These are phyloP conservation scores for Machimus atricapillus DNA, from an alignment of 2,888 invertebrate genomes.

Conservation along the genomic window DNA sequence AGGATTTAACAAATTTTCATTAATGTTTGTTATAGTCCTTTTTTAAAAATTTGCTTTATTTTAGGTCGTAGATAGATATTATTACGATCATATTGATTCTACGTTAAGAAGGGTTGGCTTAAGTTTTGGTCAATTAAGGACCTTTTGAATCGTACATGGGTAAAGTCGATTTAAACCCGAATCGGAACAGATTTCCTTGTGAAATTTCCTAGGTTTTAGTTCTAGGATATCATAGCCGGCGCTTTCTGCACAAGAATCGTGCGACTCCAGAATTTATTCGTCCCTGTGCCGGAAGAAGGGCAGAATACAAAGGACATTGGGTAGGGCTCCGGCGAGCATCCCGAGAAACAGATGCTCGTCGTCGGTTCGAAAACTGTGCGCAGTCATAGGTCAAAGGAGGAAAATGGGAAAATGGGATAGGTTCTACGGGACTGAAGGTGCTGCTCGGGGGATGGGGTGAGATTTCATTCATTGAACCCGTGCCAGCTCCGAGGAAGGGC, in stretches of 20 bases:
- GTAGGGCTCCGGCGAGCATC: not conserved
- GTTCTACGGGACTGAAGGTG: not conserved
- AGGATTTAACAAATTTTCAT: too few species aligned
- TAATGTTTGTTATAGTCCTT: too few species aligned
- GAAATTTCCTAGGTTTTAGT: not conserved
- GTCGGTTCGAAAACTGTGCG: not conserved
- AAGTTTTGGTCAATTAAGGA: too few species aligned
- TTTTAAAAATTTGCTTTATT: too few species aligned
- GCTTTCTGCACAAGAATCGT: not conserved
- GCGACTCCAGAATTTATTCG: not conserved
- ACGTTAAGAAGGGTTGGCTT: too few species aligned
- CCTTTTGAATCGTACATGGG: too few species aligned
- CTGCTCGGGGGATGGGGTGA: not conserved
- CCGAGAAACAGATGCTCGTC: not conserved
- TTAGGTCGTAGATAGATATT: too few species aligned
- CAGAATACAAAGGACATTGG: constrained; percentile 5
- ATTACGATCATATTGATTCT: too few species aligned
- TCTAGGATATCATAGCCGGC: not conserved
- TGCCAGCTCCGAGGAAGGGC: not conserved
- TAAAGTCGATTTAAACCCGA: too few species aligned
- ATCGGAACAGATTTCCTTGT: too few species aligned
- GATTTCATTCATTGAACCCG: constrained; percentile 26
- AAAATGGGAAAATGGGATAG: not conserved
- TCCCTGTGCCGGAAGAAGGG: not conserved
- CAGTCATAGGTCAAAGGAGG: constrained; percentile 16